Evolutionary conservation across 2,888 invertebrate species (phyloP).

Genomic region (Erpobdella octoculata): DNA sequence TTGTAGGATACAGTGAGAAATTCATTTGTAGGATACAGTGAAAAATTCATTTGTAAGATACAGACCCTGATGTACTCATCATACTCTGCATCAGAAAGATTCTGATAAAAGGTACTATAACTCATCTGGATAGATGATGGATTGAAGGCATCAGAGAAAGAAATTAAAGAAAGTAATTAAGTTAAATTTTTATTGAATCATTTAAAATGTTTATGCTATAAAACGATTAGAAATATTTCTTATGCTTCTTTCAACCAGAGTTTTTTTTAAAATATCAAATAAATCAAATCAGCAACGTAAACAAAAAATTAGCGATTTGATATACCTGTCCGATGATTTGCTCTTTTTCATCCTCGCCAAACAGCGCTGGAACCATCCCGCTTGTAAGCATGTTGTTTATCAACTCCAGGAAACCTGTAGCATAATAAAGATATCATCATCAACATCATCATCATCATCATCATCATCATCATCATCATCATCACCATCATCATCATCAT

Average conservation of each 20-base stretch:
- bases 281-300: background rate
- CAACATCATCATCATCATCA: background rate
- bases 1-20: too few relatives aligned
- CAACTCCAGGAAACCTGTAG: constrained; percentile 57
- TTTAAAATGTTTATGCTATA: background rate
- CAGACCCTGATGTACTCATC: constrained; percentile 36
- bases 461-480: constrained; percentile 52
- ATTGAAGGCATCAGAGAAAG: too few relatives aligned
- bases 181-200: background rate
- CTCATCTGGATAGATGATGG: constrained; percentile 35
- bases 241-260: background rate
- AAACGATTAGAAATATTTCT: background rate
- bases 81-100: constrained; percentile 36
- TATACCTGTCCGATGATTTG: constrained; percentile 60
- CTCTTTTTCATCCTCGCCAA: constrained; percentile 80
- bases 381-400: constrained; percentile 85
- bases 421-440: background rate
- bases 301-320: background rate
- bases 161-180: background rate
- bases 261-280: background rate
- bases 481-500: background rate
- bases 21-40: background rate
- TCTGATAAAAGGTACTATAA: constrained; percentile 36
- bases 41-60: too few relatives aligned
- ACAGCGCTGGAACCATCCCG: constrained; percentile 77